Evolutionary conservation across 2,888 invertebrate genomes (phyloP).

Genomic region (Galeopsomyia nigrocyanea): DNA sequence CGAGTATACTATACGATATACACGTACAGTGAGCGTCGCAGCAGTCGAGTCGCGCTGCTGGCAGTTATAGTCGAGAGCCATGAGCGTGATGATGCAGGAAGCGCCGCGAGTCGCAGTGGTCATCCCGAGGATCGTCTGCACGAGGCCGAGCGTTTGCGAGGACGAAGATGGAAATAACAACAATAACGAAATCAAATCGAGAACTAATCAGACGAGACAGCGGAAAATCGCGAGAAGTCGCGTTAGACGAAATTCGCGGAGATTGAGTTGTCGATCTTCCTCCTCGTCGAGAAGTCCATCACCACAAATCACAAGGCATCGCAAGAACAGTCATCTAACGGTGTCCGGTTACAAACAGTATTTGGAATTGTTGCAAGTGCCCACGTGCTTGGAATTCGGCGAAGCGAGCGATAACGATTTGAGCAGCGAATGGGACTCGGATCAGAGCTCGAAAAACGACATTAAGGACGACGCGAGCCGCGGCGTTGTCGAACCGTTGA

Average conservation of each 20-base stretch:
- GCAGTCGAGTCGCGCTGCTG: not conserved
- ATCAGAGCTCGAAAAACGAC: slow-evolving; percentile 64
- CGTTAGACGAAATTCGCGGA: slow-evolving; percentile 54
- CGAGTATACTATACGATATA: no score
- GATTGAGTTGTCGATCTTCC: slow-evolving; percentile 48
- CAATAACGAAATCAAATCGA: not conserved
- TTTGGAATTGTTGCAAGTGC: slow-evolving; percentile 82
- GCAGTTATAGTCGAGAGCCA: not conserved
- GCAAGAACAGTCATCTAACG: slow-evolving; percentile 21
- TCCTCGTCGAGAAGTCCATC: slow-evolving; percentile 64
- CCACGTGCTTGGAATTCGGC: slow-evolving; percentile 78
- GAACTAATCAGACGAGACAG: slow-evolving; percentile 42
- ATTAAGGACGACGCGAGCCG: slow-evolving; percentile 12
- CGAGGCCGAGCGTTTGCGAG: slow-evolving; percentile 59
- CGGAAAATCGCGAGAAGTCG: slow-evolving; percentile 54
- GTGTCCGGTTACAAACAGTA: slow-evolving; percentile 80
- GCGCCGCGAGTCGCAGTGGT: slow-evolving; percentile 59
- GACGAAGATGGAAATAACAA: slow-evolving; percentile 45
- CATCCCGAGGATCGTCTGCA: slow-evolving; percentile 64
- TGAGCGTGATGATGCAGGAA: slow-evolving; percentile 47
- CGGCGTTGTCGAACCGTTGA: not conserved
- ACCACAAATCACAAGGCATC: slow-evolving; percentile 47
- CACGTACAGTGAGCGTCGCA: no score
- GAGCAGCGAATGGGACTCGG: slow-evolving; percentile 93
- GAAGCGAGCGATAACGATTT: slow-evolving; percentile 93